Conservation (phyloP, 2,888 invertebrate genomes). For the Odontocolon sp. region DNA sequence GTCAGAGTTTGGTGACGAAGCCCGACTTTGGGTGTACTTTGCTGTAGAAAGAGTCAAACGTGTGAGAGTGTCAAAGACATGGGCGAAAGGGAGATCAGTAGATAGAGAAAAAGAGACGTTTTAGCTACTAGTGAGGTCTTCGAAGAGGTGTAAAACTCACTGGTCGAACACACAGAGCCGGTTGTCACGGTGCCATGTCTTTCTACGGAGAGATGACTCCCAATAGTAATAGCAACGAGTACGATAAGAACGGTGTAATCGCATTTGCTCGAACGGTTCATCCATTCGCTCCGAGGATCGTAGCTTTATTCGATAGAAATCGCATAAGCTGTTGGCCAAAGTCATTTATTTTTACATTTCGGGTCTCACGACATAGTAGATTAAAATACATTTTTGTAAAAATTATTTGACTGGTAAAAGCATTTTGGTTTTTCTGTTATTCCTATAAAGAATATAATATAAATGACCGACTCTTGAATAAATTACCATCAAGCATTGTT, state of each 20-base stretch:
- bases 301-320: too few relatives aligned
- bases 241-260: not conserved
- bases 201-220: not conserved
- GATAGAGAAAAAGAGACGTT: conserved; percentile 2
- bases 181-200: not conserved
- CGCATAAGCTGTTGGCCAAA: too few relatives aligned
- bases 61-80: not conserved
- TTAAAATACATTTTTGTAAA: too few relatives aligned
- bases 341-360: too few relatives aligned
- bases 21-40: not conserved
- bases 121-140: not conserved
- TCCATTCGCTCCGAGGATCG: not conserved
- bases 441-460: too few relatives aligned
- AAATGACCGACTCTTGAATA: too few relatives aligned
- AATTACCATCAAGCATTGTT: too few relatives aligned
- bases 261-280: not conserved
- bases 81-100: not conserved
- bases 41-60: conserved; percentile 2
- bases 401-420: too few relatives aligned
- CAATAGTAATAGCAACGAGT: not conserved
- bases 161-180: not conserved
- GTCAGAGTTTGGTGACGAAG: not conserved
- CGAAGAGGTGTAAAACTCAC: conserved; percentile 2
- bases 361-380: too few relatives aligned
- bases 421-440: too few relatives aligned